Base-by-base conservation (phyloP, 2,888 invertebrate genomes). In the Cinara cedri region DNA sequence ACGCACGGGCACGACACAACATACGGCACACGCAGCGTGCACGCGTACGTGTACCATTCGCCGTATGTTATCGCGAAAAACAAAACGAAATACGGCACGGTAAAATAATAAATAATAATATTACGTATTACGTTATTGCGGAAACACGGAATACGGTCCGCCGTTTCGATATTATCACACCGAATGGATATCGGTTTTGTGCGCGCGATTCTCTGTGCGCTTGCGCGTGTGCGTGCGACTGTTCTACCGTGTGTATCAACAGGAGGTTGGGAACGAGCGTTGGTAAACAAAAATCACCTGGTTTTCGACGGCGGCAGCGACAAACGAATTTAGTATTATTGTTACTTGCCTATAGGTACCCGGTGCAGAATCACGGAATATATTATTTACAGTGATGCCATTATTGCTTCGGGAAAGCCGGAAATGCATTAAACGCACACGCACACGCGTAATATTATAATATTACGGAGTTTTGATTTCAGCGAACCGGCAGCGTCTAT, bases 221-320 rank as follows among this genome's bases (percentile, higher is more conserved):
- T 55, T 44, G 11, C 21, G 54, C 24, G 54, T 34, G 71, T 44
- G 71, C 11, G 57, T n/a, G 44, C 16, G 66, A 34, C 60, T 16
- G 42, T 19, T 34, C 68, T 16, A 42, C 42, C 42, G 42, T 46
- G 26, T 24, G 24, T 54, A 68, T 68, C 78, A 78, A 70, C 68
- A 78, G 78, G 78, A 70, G 68, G 78, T 68, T 49, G 49, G 26
- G n/a, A 16, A 19, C 34, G 13, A 70, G 3, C 26, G 11, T 51
- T 60, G 11, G 78, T 78, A 78, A 78, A 78, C 78, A 78, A 78
- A 78, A 78, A 70, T 78, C 78, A 78, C 60, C 78, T 78, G 78
- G 68, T 16, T 68, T 1, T 11, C 10, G 42, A n/a, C 19, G 65
- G 21, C 44, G 65, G 46, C 10, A 1, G 16, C 16, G 51, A 51